Percentiles rank a stretch among this genome's conserved stretches.
These are phyloP conservation scores for Hyla sarda DNA, from an alignment of 2,113 vertebrate genomes.

Conservation along the genomic window DNA sequence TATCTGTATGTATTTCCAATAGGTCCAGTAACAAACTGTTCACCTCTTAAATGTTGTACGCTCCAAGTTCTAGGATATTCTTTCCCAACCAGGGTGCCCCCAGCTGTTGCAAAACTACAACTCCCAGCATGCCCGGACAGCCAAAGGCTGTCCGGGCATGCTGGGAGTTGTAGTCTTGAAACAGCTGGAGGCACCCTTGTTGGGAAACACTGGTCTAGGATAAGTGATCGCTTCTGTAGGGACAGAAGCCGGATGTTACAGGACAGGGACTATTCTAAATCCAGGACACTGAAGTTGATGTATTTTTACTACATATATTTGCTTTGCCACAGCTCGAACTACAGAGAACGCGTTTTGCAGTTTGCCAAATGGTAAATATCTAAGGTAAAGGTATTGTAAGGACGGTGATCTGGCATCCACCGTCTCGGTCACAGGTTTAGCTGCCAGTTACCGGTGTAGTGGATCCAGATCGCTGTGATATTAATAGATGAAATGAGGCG, in stretches of 20 bases:
- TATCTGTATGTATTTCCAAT: background rate
- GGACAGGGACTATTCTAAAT: background rate
- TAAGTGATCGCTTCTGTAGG: too few relatives aligned
- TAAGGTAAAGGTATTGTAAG: background rate
- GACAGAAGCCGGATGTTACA: too few relatives aligned
- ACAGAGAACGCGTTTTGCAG: background rate
- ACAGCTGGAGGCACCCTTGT: too few relatives aligned
- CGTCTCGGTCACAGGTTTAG: background rate
- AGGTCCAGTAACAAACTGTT: background rate
- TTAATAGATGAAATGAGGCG: constrained; percentile 25
- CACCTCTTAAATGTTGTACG: too few relatives aligned
- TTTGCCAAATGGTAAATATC: background rate
- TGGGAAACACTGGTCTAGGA: too few relatives aligned
- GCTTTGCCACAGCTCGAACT: background rate
- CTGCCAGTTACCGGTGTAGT: background rate
- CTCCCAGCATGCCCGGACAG: too few relatives aligned
- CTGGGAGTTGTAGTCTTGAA: too few relatives aligned
- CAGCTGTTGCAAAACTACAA: too few relatives aligned
- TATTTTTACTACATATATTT: background rate
- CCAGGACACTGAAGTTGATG: background rate
- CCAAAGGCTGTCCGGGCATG: too few relatives aligned
- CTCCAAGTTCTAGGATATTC: too few relatives aligned
- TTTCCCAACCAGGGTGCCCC: too few relatives aligned
- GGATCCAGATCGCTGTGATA: constrained; percentile 1
- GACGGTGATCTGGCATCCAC: background rate